Percentiles rank a stretch among this genome's conserved stretches.
Conservation (phyloP, 2,888 invertebrate species). For the Selenia dentaria region DNA sequence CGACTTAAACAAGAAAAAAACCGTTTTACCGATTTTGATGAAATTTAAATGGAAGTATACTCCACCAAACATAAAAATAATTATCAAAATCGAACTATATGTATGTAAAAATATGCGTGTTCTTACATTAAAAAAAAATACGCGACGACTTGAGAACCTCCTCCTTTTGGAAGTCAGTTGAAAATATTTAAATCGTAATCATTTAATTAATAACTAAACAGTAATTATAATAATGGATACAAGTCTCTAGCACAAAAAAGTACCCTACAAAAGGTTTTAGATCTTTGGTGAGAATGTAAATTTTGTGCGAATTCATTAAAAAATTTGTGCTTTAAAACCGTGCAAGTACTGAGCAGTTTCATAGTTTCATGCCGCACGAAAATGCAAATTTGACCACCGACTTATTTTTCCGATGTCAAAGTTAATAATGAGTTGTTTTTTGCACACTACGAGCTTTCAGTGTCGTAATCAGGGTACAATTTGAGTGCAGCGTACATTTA, state of each 20-base stretch:
- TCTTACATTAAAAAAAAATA: too few relatives aligned
- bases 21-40: too few relatives aligned
- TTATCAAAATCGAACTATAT: too few relatives aligned
- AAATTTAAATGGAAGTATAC: too few relatives aligned
- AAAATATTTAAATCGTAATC: too few relatives aligned
- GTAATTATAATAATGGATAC: too few relatives aligned
- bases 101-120: too few relatives aligned
- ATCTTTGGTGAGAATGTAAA: constrained; percentile 50
- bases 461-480: not conserved
- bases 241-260: too few relatives aligned
- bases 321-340: constrained; percentile 62
- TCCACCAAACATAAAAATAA: too few relatives aligned
- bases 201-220: too few relatives aligned
- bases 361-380: constrained; percentile 76
- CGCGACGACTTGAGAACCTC: not conserved
- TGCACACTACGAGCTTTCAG: constrained; percentile 25
- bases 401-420: constrained; percentile 64
- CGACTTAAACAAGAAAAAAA: too few relatives aligned
- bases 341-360: constrained; percentile 50
- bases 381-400: constrained; percentile 62
- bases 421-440: constrained; percentile 58
- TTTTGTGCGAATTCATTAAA: constrained; percentile 72
- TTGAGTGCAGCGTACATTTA: too few relatives aligned
- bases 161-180: not conserved
- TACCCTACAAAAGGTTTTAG: not conserved